phyloP scores from a whole-genome alignment of 2,888 invertebrate genomes.

The Suillia variegata region DNA sequence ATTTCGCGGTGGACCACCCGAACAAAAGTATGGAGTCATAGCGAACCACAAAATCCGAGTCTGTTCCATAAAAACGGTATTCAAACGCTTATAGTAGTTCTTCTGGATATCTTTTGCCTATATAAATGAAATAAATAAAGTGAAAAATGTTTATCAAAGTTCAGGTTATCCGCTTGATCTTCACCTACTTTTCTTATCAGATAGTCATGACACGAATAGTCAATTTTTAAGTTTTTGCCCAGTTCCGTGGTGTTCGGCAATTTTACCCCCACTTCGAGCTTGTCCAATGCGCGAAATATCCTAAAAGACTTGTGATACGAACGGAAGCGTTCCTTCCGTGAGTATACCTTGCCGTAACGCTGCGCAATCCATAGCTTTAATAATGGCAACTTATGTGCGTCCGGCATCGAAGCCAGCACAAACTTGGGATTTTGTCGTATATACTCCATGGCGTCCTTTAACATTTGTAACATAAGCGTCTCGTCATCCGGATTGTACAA shows the following conservation, averaged over 20 bases:
- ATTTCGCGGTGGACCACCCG: slow-evolving; percentile 31
- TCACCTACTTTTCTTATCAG: slow-evolving; percentile 34
- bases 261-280: slow-evolving; percentile 19
- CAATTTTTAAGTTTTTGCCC: slow-evolving; percentile 23
- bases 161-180: too few relatives aligned
- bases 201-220: slow-evolving; percentile 33
- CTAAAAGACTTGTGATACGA: slow-evolving; percentile 24
- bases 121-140: too few relatives aligned
- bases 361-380: slow-evolving; percentile 47
- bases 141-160: too few relatives aligned
- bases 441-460: slow-evolving; percentile 38
- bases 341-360: slow-evolving; percentile 48
- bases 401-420: slow-evolving; percentile 49
- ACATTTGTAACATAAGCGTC: slow-evolving; percentile 41
- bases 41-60: slow-evolving; percentile 43
- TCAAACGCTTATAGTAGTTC: slow-evolving; percentile 33
- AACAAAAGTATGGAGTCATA: slow-evolving; percentile 42
- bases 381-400: slow-evolving; percentile 45
- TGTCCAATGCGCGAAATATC: slow-evolving; percentile 33
- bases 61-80: slow-evolving; percentile 38
- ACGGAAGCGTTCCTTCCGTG: slow-evolving; percentile 28
- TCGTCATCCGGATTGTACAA: slow-evolving; percentile 42
- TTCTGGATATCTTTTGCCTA: slow-evolving; percentile 23
- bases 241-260: slow-evolving; percentile 30
- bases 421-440: slow-evolving; percentile 46